A percentile compares a stretch with the other conserved stretches of the same genome.
Conservation (phyloP, 2,113 vertebrate genomes). For the Hypocryptadius cinnamomeus region DNA sequence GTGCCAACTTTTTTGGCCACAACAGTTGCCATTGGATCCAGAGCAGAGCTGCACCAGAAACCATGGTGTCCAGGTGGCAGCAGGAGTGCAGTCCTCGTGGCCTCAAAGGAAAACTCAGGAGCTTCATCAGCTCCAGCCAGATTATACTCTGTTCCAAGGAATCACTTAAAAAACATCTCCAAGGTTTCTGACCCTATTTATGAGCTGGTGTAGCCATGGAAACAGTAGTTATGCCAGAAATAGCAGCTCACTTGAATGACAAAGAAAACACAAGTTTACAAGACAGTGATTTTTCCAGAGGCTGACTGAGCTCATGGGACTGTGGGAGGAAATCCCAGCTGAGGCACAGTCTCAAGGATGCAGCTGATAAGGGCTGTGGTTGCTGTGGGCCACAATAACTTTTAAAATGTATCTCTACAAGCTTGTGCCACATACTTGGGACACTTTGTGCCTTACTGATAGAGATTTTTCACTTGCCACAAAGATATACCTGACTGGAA, state of each 20-base stretch:
- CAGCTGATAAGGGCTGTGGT: background rate
- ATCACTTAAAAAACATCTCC: background rate
- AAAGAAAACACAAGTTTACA: conserved; percentile 50
- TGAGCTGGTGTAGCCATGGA: conserved; percentile 38
- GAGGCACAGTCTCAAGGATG: background rate
- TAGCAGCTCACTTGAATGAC: conserved; percentile 26
- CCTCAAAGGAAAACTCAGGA: background rate
- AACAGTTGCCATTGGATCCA: accelerated
- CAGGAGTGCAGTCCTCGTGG: background rate
- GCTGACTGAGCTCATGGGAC: conserved; percentile 1
- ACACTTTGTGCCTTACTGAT: background rate
- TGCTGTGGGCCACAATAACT: background rate
- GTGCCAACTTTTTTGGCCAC: background rate
- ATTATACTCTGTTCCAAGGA: background rate
- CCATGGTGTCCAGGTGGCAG: accelerated
- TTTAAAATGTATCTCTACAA: background rate
- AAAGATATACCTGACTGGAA: background rate
- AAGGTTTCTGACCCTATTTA: conserved; percentile 52
- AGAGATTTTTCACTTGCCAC: background rate
- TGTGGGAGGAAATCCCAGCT: conserved; percentile 22
- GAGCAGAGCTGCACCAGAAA: background rate
- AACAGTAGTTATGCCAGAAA: conserved; percentile 46
- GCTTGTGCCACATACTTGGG: background rate
- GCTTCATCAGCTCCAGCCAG: background rate
- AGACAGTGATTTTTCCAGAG: conserved; percentile 19